Evolutionary conservation across 2,113 vertebrate genomes (phyloP), one percentile per base, ranked within the genome.

Genomic region (Ictalurus furcatus): DNA sequence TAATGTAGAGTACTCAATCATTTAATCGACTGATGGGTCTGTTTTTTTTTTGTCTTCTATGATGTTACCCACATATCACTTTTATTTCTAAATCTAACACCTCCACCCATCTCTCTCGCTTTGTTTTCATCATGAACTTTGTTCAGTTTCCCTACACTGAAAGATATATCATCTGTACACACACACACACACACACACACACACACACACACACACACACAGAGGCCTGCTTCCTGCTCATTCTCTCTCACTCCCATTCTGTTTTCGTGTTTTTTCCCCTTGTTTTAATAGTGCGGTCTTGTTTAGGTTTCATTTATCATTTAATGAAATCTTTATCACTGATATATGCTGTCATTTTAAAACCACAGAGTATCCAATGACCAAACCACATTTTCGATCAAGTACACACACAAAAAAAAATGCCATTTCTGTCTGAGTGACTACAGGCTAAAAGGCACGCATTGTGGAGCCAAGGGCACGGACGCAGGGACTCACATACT

Each of bases 391-490:
- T 58, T 80, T 85, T 90, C 44, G 4, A 48, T 48, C 44, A 7
- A 48, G 44, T 48, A 48, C 44, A 48, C 44, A 48, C n/a, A n/a
- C n/a, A 40, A 40, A 48, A 44, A 44, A 44, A 48, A 48, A 48
- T 7, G 85, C 67, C 87, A 59, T 67, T 59, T 81, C 80, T 84
- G 88, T 81, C 16, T 28, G 59, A 88, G 84, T 81, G 52, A 17
- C 58, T 56, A 63, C 3, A 23, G 61, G 19, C 82, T 91, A 79
- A 89, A 89, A 86, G 83, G 87, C 54, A 74, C 81, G 85, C 67
- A 89, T 83, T 90, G 89, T 91, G 28, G 85, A 87, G 89, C 89
- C 81, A 85, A 86, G 65, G 85, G 87, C 80, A 89, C 3, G 34
- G 58, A 73, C 56, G 85, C 54, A 2, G 44, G 48, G 67, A 71